Conservation (phyloP, 2,113 vertebrate genomes). For the Anolis carolinensis region DNA sequence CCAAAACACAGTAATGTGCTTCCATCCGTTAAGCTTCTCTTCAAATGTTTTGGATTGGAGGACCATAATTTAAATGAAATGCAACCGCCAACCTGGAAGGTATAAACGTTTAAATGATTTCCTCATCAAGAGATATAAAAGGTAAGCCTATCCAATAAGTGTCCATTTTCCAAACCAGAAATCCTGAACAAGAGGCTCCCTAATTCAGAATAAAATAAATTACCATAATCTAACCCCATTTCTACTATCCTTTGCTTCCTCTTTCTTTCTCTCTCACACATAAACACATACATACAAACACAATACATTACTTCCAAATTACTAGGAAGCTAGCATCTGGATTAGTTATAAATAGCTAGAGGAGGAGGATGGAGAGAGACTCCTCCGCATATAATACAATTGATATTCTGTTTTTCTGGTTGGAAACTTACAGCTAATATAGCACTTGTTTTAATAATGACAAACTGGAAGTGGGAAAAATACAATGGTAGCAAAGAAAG, state of each 20-base stretch:
- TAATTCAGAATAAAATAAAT: slow-evolving; percentile 70
- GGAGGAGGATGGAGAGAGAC: slow-evolving; percentile 21
- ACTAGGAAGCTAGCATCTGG: slow-evolving; percentile 58
- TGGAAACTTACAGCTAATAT: slow-evolving; percentile 41
- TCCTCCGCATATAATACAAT: slow-evolving; percentile 44
- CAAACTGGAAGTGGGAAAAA: slow-evolving; percentile 45
- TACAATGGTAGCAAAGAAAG: slow-evolving; percentile 19
- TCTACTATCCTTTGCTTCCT: slow-evolving; percentile 7
- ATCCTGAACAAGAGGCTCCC: slow-evolving; percentile 54
- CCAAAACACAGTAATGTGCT: slow-evolving; percentile 53
- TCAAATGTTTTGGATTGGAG: slow-evolving; percentile 55
- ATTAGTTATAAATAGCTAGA: slow-evolving; percentile 68
- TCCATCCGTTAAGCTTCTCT: slow-evolving; percentile 58
- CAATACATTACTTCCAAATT: slow-evolving; percentile 55
- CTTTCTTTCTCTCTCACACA: slow-evolving; percentile 20
- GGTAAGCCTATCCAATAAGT: slow-evolving; percentile 55
- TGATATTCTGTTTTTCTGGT: slow-evolving; percentile 49
- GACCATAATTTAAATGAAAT: slow-evolving; percentile 66
- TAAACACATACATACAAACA: no score
- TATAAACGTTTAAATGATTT: slow-evolving; percentile 70
- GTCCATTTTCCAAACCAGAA: slow-evolving; percentile 57
- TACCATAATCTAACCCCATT: slow-evolving; percentile 62
- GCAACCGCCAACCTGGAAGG: slow-evolving; percentile 57
- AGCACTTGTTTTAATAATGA: slow-evolving; percentile 50
- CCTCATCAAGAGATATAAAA: slow-evolving; percentile 37